A percentile compares a stretch with the other conserved stretches of the same genome.
phyloP scores from a whole-genome alignment of 1,140 invertebrate genomes.

The Hycleus cichorii region DNA sequence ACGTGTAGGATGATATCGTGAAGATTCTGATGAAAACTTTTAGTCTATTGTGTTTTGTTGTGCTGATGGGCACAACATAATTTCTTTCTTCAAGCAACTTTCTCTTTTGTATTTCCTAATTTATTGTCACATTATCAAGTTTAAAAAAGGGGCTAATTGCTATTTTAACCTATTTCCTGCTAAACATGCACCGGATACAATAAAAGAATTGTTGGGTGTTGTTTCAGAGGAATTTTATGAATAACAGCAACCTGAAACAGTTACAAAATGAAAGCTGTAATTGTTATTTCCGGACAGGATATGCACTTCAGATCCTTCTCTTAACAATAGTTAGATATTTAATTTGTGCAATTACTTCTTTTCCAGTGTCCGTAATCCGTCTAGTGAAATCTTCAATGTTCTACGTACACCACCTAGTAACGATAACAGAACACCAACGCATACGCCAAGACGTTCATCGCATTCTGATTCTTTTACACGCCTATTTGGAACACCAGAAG shows the following conservation, averaged over 20 bases:
- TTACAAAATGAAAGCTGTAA: background rate
- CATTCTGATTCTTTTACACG: slow-evolving; percentile 34
- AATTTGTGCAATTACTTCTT: background rate
- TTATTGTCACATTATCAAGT: too few relatives aligned
- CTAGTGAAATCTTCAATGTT: slow-evolving; percentile 37
- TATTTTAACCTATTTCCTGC: too few relatives aligned
- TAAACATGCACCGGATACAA: too few relatives aligned
- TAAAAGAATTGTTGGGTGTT: too few relatives aligned
- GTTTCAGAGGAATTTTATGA: too few relatives aligned
- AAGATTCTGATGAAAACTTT: background rate
- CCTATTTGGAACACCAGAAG: slow-evolving; percentile 30
- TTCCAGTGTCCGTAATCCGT: slow-evolving; percentile 37
- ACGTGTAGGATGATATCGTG: background rate
- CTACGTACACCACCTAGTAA: slow-evolving; percentile 22
- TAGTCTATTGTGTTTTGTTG: slow-evolving; percentile 4
- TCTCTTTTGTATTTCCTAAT: too few relatives aligned
- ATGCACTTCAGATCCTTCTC: slow-evolving; percentile 1
- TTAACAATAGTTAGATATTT: too few relatives aligned
- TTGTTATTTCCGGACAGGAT: slow-evolving; percentile 11
- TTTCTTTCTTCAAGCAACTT: background rate
- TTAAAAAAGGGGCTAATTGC: too few relatives aligned
- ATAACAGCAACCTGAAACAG: too few relatives aligned
- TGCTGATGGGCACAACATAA: slow-evolving; percentile 2
- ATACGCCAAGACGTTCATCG: slow-evolving; percentile 23
- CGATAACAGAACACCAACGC: slow-evolving; percentile 14